Evolutionary conservation across 2,797 vertebrate species (phyloP).

Genomic region (Pipistrellus pygmaeus): DNA sequence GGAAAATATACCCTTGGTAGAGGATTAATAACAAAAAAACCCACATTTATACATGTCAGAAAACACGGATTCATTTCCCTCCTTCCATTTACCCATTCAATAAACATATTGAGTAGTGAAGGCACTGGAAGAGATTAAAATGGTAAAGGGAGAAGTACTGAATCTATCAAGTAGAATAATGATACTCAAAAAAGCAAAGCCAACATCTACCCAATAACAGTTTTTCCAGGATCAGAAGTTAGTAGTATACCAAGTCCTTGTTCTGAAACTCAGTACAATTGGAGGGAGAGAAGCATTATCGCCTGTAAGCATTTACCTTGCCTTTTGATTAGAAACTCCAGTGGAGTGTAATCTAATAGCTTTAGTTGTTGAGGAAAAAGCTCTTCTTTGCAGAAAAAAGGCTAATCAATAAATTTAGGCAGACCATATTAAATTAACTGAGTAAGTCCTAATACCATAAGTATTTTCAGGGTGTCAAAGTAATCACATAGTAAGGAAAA

Average conservation of each 20-base stretch:
- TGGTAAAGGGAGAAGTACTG: not conserved
- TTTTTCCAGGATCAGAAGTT: not conserved
- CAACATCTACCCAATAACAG: not conserved
- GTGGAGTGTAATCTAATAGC: not conserved
- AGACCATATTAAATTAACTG: not conserved
- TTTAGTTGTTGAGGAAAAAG: not conserved
- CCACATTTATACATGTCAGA: not conserved
- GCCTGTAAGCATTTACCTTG: not conserved
- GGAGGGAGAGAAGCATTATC: not conserved
- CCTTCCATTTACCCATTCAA: not conserved
- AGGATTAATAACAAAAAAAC: constrained; percentile 8
- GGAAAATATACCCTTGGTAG: too few species aligned
- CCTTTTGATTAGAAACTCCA: constrained; percentile 1
- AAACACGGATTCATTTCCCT: not conserved
- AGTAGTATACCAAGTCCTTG: not conserved
- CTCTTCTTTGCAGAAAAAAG: constrained; percentile 42
- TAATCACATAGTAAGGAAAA: constrained; percentile 30
- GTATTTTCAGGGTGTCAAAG: not conserved
- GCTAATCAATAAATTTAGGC: not conserved
- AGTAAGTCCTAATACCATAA: not conserved
- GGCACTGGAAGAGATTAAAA: constrained; percentile 25
- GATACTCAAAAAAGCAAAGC: not conserved
- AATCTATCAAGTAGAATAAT: not conserved
- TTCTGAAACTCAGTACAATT: constrained; percentile 20
- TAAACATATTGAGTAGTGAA: not conserved